These are phyloP conservation scores for Sebastes schlegelii DNA, from an alignment of 2,113 vertebrate species.

Conservation along the genomic window DNA sequence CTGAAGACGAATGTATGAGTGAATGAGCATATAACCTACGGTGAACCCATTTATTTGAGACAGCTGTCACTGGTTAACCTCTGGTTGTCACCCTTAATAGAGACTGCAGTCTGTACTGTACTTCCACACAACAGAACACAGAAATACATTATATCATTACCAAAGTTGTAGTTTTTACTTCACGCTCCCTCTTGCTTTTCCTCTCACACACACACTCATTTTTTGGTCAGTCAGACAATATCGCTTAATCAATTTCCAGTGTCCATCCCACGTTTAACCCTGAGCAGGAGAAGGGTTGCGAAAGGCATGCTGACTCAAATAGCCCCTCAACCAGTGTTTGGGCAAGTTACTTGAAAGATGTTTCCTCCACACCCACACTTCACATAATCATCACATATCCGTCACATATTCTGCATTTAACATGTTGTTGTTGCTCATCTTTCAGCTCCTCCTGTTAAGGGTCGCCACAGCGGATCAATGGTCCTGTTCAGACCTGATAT, in stretches of 20 bases:
- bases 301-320: neutral
- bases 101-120: constrained; percentile 1
- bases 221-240: neutral
- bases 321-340: neutral
- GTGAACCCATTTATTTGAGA: constrained; percentile 2
- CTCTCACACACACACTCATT: neutral
- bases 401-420: neutral
- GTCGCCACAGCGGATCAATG: too few relatives aligned
- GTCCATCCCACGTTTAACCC: too few relatives aligned
- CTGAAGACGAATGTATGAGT: neutral
- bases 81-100: neutral
- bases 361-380: neutral
- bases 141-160: neutral
- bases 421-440: neutral
- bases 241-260: neutral
- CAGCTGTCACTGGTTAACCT: constrained; percentile 4
- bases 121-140: neutral
- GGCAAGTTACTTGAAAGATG: neutral
- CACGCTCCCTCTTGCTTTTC: neutral
- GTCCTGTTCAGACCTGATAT: too few relatives aligned
- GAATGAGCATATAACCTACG: neutral
- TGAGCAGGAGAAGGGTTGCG: too few relatives aligned
- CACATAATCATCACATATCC: neutral
- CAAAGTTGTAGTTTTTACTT: neutral
- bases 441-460: too few relatives aligned